Evolutionary conservation across 2,888 invertebrate species (phyloP), one percentile per base, ranked within the genome.

Genomic region (Papilio gigon): DNA sequence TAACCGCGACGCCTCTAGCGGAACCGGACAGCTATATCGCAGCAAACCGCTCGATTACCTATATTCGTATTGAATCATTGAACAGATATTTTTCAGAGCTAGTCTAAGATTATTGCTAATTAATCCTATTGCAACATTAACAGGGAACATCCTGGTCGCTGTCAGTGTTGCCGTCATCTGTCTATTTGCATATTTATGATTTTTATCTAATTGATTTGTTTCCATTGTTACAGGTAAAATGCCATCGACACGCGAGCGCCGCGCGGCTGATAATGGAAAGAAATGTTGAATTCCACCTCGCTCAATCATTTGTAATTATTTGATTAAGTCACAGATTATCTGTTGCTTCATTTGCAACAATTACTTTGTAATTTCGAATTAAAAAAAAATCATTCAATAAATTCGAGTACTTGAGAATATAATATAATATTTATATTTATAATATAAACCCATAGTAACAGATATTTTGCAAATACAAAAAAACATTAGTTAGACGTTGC

Each of bases 191-290:
- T 50, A 25, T 50, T 50, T 27, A 50, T 50, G 8, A 27, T 50
- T 50, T 50, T 50, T 33, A 9, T 40, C 22, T 64, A 64, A 64
- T 53, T 53, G 40, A 50, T 64, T 6, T 25, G 27, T 53, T 64
- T 64, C 37, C 25, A 25, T 64, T 64, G 64, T 64, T 64, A 1
- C 53, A 64, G 64, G 53, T 64, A 64, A 53, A 20, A 8, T 20
- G 17, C 5, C 30, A 44, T 30, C 20, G 47, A 35, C 50, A 63
- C 30, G 47, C 47, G 35, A 47, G 5, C 20, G 27, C 20, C n/a
- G 17, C 27, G n/a, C 14, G 50, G 25, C 6, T 47, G 8, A 47
- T 27, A 50, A 50, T 50, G 50, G 50, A 50, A 50, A 50, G 14
- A 44, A 44, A 47, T 22, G 22, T 11, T 44, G 0, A 44, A 11